Evolutionary conservation across 2,888 invertebrate species (phyloP).

Genomic region (Pollenia labialis): DNA sequence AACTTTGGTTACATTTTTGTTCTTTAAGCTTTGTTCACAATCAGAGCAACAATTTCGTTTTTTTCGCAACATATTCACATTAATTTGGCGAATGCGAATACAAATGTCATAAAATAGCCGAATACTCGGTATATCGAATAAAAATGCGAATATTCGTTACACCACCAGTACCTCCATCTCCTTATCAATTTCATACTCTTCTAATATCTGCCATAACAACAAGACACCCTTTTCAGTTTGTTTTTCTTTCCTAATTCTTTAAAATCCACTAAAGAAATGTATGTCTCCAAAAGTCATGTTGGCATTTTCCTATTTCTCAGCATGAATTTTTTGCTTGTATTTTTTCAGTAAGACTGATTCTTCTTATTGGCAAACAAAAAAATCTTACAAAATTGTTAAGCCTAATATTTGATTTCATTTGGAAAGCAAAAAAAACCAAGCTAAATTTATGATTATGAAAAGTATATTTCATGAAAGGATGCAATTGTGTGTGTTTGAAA

Average conservation of each 20-base stretch:
- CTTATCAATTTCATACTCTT: background rate
- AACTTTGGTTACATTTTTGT: too few relatives aligned
- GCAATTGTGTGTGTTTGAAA: background rate
- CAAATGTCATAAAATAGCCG: too few relatives aligned
- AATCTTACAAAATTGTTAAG: background rate
- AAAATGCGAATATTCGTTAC: too few relatives aligned
- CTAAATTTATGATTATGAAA: constrained; percentile 7
- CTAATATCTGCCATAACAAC: background rate
- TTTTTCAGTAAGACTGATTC: background rate
- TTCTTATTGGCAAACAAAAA: constrained; percentile 17
- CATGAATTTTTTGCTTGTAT: constrained; percentile 3
- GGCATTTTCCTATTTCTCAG: background rate
- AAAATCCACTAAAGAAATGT: background rate
- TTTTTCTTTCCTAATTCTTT: background rate
- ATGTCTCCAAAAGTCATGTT: background rate
- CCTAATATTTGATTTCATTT: constrained; percentile 2
- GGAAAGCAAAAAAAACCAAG: background rate
- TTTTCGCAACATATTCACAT: too few relatives aligned
- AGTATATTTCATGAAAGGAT: background rate
- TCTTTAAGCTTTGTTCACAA: too few relatives aligned
- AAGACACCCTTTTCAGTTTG: background rate
- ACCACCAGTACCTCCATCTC: background rate
- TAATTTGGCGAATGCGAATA: too few relatives aligned
- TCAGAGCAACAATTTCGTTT: too few relatives aligned
- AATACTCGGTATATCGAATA: too few relatives aligned